phyloP scores from a whole-genome alignment of 2,797 vertebrate species.

The Mormyrus hasselquistii region DNA sequence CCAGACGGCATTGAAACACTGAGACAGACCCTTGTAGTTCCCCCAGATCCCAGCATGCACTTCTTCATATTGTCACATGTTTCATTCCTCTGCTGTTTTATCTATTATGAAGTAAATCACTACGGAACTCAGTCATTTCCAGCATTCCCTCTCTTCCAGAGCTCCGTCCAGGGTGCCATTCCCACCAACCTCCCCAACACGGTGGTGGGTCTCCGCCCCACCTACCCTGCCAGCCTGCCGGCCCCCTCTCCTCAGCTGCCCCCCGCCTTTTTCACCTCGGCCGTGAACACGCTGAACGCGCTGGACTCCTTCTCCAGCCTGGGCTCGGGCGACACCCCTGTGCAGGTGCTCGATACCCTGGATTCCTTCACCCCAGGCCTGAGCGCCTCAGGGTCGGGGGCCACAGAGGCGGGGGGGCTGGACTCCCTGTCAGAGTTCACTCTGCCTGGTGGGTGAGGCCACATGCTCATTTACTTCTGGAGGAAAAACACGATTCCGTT shows the following conservation, averaged over 20 bases:
- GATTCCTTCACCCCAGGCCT: constrained; percentile 63
- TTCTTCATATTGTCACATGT: background rate
- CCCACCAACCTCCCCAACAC: constrained; percentile 83
- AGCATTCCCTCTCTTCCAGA: constrained; percentile 40
- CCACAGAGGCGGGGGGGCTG: constrained; percentile 51
- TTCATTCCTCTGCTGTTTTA: background rate
- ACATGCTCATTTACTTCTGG: background rate
- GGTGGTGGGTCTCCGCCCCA: constrained; percentile 74
- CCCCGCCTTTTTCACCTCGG: constrained; percentile 73
- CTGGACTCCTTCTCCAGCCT: constrained; percentile 74
- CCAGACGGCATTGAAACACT: background rate
- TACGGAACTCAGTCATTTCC: background rate
- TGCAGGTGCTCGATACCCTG: constrained; percentile 74
- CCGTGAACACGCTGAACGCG: constrained; percentile 67
- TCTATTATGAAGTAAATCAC: background rate
- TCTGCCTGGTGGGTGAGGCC: constrained; percentile 44
- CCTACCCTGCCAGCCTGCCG: constrained; percentile 72
- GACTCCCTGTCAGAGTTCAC: constrained; percentile 71
- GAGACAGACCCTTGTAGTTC: background rate
- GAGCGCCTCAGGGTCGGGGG: constrained; percentile 46
- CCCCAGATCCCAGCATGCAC: background rate
- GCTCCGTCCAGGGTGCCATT: constrained; percentile 77
- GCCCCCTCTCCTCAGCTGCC: constrained; percentile 74
- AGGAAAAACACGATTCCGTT: background rate
- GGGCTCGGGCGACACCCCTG: constrained; percentile 57